phyloP scores from a whole-genome alignment of 2,113 vertebrate genomes.

The Pithys albifrons region DNA sequence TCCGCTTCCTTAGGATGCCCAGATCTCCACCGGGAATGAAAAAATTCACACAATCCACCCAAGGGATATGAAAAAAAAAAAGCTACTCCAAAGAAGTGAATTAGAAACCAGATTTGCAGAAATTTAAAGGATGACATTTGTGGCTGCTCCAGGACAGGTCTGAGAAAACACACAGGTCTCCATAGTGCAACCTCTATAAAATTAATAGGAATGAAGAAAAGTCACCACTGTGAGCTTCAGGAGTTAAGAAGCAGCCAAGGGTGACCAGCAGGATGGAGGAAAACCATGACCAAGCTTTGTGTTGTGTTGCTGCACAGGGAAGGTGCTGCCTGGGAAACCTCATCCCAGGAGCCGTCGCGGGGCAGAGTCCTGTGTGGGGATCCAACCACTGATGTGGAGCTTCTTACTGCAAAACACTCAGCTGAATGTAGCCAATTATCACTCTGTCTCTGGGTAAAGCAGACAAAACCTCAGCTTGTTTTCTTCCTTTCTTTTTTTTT shows the following conservation, averaged over 20 bases:
- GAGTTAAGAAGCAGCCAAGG: neutral
- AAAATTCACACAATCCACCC: neutral
- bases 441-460: slow-evolving; percentile 46
- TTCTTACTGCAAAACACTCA: neutral
- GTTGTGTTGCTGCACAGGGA: neutral
- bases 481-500: neutral
- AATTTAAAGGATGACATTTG: neutral
- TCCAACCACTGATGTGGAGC: neutral
- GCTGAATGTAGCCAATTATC: slow-evolving; percentile 13
- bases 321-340: neutral
- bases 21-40: neutral
- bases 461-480: slow-evolving; percentile 40
- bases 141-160: neutral
- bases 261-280: rapidly evolving
- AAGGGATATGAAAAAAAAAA: neutral
- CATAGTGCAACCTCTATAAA: neutral
- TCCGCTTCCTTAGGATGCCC: slow-evolving; percentile 26
- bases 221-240: neutral
- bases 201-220: neutral
- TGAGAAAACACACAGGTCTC: neutral
- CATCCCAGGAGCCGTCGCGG: neutral
- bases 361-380: neutral
- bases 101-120: neutral
- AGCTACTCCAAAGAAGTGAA: neutral
- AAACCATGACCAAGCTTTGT: rapidly evolving